A percentile compares a stretch with the other conserved stretches of the same genome.
These are phyloP conservation scores for Pandemis corylana DNA, from an alignment of 2,888 invertebrate species.

Conservation along the genomic window DNA sequence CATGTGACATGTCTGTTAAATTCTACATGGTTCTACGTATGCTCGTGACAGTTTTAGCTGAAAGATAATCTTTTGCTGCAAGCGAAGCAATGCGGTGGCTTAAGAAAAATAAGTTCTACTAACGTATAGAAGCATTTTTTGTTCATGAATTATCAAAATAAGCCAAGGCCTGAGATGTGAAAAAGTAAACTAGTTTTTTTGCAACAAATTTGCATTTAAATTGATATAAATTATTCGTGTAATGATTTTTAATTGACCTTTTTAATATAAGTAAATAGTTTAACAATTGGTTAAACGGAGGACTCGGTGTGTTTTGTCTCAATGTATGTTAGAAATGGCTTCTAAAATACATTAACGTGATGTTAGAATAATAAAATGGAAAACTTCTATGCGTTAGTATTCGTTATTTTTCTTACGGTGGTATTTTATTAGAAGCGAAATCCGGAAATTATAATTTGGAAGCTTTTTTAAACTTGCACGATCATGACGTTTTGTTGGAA, in stretches of 20 bases:
- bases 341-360: too few relatives aligned
- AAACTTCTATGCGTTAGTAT: conserved; percentile 1
- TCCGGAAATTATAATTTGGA: conserved; percentile 53
- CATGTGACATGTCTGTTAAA: conserved; percentile 10
- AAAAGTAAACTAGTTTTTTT: background rate
- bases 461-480: conserved; percentile 48
- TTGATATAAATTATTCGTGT: too few relatives aligned
- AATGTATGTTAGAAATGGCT: too few relatives aligned
- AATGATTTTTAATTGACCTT: too few relatives aligned
- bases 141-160: background rate
- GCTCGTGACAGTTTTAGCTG: conserved; percentile 10
- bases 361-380: background rate
- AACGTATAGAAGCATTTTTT: conserved; percentile 35
- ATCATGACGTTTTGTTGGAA: conserved; percentile 21
- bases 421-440: conserved; percentile 28
- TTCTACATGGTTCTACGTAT: conserved; percentile 35
- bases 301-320: too few relatives aligned
- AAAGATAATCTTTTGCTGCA: conserved; percentile 45
- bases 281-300: too few relatives aligned
- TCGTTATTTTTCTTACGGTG: conserved; percentile 16
- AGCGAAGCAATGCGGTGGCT: conserved; percentile 72
- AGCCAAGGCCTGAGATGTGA: too few relatives aligned
- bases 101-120: conserved; percentile 42
- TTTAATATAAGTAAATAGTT: too few relatives aligned
- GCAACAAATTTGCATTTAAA: background rate